These are phyloP conservation scores for Leptonema lineaticorne DNA, from an alignment of 1,140 invertebrate genomes.

Conservation along the genomic window DNA sequence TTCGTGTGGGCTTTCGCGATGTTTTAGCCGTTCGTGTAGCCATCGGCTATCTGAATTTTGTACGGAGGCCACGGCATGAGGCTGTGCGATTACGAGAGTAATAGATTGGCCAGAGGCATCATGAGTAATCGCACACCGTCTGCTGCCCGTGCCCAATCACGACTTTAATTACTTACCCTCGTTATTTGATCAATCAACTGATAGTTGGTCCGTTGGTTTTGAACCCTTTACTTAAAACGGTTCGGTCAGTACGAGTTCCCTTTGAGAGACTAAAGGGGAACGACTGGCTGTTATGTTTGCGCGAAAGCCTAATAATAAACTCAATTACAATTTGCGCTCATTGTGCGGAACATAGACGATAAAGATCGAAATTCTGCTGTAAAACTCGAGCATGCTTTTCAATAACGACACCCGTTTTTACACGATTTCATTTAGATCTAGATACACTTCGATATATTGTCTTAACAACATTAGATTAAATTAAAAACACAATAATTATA, in stretches of 20 bases:
- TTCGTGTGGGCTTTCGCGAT: neutral
- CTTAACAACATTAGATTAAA: too few species aligned
- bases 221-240: conserved; percentile 28
- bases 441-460: too few species aligned
- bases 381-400: too few species aligned
- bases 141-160: conserved; percentile 37
- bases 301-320: conserved; percentile 27
- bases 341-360: neutral
- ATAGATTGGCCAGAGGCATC: conserved; percentile 20
- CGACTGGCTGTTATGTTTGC: conserved; percentile 1
- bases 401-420: too few species aligned
- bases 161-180: conserved; percentile 41
- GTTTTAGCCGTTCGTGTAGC: neutral
- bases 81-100: neutral
- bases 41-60: neutral
- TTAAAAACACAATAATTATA: too few species aligned
- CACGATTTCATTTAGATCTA: too few species aligned
- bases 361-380: too few species aligned
- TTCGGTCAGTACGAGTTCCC: neutral
- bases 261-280: conserved; percentile 28
- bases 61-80: neutral
- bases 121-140: conserved; percentile 30
- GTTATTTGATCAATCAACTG: conserved; percentile 42
- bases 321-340: conserved; percentile 6
- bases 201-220: conserved; percentile 25